These are phyloP conservation scores for Rhadinocentrus ornatus DNA, from an alignment of 2,797 vertebrate species.

Conservation along the genomic window DNA sequence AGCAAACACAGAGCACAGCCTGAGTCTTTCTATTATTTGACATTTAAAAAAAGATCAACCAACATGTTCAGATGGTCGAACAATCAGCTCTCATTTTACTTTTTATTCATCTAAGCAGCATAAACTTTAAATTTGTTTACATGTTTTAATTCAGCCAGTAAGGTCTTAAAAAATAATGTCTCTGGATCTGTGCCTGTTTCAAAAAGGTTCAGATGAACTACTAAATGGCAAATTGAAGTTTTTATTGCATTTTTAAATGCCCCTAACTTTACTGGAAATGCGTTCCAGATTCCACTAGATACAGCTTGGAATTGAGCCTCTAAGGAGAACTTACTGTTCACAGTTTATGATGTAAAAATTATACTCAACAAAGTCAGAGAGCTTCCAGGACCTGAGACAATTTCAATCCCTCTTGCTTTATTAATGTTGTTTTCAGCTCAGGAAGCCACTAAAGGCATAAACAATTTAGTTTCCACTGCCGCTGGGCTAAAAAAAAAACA, in stretches of 20 bases:
- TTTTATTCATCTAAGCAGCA: no score
- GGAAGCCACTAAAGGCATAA: slow-evolving; percentile 37
- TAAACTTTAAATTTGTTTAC: neutral
- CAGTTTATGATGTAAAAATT: neutral
- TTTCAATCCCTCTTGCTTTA: slow-evolving; percentile 43
- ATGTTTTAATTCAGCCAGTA: neutral
- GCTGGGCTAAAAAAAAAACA: slow-evolving; percentile 18
- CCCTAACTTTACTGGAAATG: neutral
- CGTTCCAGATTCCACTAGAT: neutral
- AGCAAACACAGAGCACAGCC: no score
- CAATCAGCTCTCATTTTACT: neutral
- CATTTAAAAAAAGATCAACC: no score
- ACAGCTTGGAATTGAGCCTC: neutral
- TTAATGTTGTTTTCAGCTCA: slow-evolving; percentile 57
- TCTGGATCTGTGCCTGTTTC: neutral
- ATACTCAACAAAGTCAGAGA: neutral
- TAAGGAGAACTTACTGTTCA: neutral
- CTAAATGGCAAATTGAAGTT: neutral
- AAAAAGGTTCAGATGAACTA: neutral
- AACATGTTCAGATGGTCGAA: no score
- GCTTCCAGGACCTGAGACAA: slow-evolving; percentile 32
- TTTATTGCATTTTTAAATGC: neutral
- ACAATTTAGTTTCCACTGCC: slow-evolving; percentile 12
- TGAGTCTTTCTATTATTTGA: no score
- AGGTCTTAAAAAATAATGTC: neutral